Percentiles rank a stretch among this genome's conserved stretches.
These are phyloP conservation scores for Strix uralensis DNA, from an alignment of 2,113 vertebrate species.

Conservation along the genomic window DNA sequence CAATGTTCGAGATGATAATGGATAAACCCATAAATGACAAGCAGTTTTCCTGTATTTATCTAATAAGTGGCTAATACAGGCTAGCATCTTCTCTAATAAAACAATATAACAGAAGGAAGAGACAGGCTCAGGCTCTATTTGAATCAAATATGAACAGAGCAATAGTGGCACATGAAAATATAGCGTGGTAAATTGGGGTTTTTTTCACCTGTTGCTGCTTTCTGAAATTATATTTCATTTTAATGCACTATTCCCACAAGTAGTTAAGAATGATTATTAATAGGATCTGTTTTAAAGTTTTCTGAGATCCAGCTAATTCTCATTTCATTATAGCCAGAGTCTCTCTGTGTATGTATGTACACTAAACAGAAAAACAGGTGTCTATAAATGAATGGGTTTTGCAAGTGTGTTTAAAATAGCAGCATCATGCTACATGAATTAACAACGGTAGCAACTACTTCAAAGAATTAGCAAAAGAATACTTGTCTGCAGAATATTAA, in stretches of 20 bases:
- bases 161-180: not conserved
- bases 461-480: not conserved
- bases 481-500: not conserved
- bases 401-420: not conserved
- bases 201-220: conserved; percentile 33
- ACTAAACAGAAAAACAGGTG: accelerated
- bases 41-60: conserved; percentile 77
- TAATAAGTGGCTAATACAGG: conserved; percentile 70
- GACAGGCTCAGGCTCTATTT: conserved; percentile 7
- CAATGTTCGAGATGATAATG: conserved; percentile 83
- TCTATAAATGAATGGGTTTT: accelerated
- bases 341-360: accelerated
- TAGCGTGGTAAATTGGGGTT: not conserved
- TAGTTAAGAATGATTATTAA: not conserved
- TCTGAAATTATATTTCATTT: not conserved
- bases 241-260: not conserved
- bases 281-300: not conserved
- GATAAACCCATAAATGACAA: conserved; percentile 86
- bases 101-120: conserved; percentile 28
- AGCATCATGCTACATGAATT: not conserved
- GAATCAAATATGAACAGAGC: conserved; percentile 17
- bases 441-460: not conserved
- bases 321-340: not conserved
- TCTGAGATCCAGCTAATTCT: not conserved
- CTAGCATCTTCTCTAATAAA: conserved; percentile 68